Base-by-base conservation (phyloP, 2,797 vertebrate genomes). In the Myripristis murdjan region DNA sequence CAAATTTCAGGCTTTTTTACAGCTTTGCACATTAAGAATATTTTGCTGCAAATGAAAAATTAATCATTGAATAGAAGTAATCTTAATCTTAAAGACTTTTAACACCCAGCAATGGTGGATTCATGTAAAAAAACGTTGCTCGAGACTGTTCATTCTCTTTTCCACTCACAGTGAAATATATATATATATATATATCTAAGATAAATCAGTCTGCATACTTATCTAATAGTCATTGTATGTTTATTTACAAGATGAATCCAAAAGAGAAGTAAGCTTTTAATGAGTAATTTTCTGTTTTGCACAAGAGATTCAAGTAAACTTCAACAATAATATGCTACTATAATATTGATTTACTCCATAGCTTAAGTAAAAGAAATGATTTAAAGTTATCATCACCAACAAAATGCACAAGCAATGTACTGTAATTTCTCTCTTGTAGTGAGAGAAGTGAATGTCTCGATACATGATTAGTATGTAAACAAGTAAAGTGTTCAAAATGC, bases 1-100 rank as follows among this genome's bases (percentile, higher is more conserved):
- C n/a, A 39, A 5, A 43, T 48, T 59, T 52, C 12, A 15, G 1
- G 57, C 31, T 6, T 5, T 35, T 35, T 6, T 35, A 7, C 2
- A 2, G 2, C 8, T 10, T 35, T 35, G 33, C 33, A 35, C 33
- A 35, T 35, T 11, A 11, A 35, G 33, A 22, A 52, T 70, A 51
- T 61, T 68, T 63, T 22, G 39, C 23, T 46, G 26, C 24, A 53
- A 73, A 72, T 62, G 7, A 61, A 70, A 60, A 68, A 62, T n/a
- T 41, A 66, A 66, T 31, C 23, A 18, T 52, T 3, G 24, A 51
- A 23, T 12, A 22, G 9, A 23, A 14, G 47, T 23, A 18, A 49
- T 49, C 22, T 58, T 24, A 57, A 64, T 56, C 16, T 15, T 23
- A 24, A 37, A 63, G 43, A 55, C 26, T 46, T 60, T 77, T 49